Evolutionary conservation across 2,888 invertebrate genomes (phyloP), one percentile per base, ranked within the genome.

Genomic region (Hermaeophaga mercurialis): DNA sequence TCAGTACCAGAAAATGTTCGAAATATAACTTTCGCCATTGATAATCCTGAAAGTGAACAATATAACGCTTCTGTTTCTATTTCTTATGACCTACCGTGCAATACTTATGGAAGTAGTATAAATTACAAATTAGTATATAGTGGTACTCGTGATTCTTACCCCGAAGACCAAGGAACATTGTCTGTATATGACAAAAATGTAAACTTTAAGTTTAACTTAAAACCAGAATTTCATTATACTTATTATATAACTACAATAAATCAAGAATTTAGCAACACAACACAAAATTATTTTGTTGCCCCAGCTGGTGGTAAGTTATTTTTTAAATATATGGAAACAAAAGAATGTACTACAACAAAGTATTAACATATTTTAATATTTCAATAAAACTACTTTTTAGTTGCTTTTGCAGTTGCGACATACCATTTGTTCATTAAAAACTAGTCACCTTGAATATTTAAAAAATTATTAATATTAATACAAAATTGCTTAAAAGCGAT

Each of bases 261-360:
- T 39, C 34, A 41, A n/a, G 5, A 47, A 17, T 41, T 44, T 15
- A 15, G 11, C 18, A 57, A 56, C 7, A 14, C 12, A 1, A 15
- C 18, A 8, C 36, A 6, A 3, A 52, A 17, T 9, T 15, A 0
- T 6, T 65, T 70, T 33, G 31, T 11, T 8, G 47, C 70, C 2
- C 65, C 68, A 24, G 54, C 69, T 48, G 72, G 72, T 60, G 67
- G 72, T 72, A 64, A 65, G 65, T 56, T 33, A 6, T 33, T 11
- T n/a, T n/a, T n/a, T n/a, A n/a, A n/a, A n/a, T n/a, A n/a, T n/a
- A n/a, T n/a, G n/a, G n/a, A n/a, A n/a, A n/a, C n/a, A n/a, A n/a
- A n/a, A n/a, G n/a, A n/a, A n/a, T n/a, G n/a, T n/a, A n/a, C n/a
- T n/a, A n/a, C n/a, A n/a, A n/a, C n/a, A n/a, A n/a, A n/a, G n/a